phyloP scores from a whole-genome alignment of 1,140 invertebrate genomes.

The Hylaeus volcanicus region DNA sequence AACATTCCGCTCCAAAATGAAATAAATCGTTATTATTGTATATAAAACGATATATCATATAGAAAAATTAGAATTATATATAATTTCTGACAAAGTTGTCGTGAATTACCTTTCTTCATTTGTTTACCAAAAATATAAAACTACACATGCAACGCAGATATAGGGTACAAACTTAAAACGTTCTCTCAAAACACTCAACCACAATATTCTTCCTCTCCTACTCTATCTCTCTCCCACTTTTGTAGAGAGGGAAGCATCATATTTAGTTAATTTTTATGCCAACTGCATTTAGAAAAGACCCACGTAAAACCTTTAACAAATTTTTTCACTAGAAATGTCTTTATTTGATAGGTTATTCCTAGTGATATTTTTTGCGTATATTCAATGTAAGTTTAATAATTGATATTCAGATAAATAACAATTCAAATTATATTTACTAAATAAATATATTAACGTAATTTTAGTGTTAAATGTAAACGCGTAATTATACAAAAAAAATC shows the following conservation, averaged over 20 bases:
- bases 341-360: background rate
- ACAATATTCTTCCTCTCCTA: slow-evolving; percentile 23
- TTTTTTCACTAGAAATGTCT: background rate
- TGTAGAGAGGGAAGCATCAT: background rate
- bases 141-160: slow-evolving; percentile 9
- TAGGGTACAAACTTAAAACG: slow-evolving; percentile 33
- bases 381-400: background rate
- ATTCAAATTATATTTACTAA: background rate
- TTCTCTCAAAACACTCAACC: slow-evolving; percentile 39
- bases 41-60: background rate
- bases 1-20: slow-evolving; percentile 30
- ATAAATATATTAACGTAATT: background rate
- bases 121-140: slow-evolving; percentile 40
- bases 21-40: background rate
- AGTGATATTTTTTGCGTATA: background rate
- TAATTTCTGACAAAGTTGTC: background rate
- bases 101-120: slow-evolving; percentile 23
- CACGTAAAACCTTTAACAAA: background rate
- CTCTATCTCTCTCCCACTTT: background rate
- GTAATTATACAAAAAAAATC: background rate
- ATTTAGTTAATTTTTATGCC: background rate
- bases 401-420: background rate
- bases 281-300: background rate
- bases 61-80: background rate
- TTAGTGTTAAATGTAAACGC: background rate